A percentile compares a stretch with the other conserved stretches of the same genome.
Conservation (phyloP, 2,113 vertebrate species). For the Opisthocomus hoazin region DNA sequence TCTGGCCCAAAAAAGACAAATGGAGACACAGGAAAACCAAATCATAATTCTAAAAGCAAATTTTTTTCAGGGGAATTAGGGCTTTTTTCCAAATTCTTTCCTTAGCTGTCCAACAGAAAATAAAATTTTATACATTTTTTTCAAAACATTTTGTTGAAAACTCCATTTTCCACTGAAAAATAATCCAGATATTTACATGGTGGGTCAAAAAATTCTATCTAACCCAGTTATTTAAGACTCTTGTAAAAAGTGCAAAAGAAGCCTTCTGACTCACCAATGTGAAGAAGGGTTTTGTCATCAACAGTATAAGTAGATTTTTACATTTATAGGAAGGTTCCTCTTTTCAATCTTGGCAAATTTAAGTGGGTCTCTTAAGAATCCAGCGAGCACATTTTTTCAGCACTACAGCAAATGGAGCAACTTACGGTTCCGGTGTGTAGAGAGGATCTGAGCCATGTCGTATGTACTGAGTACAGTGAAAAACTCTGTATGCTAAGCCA, state of each 20-base stretch:
- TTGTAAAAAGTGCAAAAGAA: background rate
- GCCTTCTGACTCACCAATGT: background rate
- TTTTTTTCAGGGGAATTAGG: background rate
- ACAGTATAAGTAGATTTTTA: background rate
- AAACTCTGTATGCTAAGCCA: constrained; percentile 92
- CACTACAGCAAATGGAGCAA: background rate
- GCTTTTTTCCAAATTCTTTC: background rate
- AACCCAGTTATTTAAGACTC: background rate
- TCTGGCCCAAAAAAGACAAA: background rate
- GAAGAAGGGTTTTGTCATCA: background rate
- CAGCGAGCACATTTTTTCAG: background rate
- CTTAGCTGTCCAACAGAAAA: background rate
- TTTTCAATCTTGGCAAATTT: background rate
- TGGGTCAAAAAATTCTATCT: too few species aligned
- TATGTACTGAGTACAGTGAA: constrained; percentile 96
- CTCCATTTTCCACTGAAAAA: background rate
- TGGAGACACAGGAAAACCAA: background rate
- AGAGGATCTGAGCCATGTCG: constrained; percentile 96
- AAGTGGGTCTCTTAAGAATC: background rate
- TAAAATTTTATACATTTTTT: background rate
- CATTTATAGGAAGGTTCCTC: background rate
- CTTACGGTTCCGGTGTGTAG: constrained; percentile 98
- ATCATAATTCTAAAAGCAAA: background rate
- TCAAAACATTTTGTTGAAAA: background rate
- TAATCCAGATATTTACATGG: background rate